A percentile compares a stretch with the other conserved stretches of the same genome.
Conservation (phyloP, 1,140 invertebrate species). For the Asobara japonica region DNA sequence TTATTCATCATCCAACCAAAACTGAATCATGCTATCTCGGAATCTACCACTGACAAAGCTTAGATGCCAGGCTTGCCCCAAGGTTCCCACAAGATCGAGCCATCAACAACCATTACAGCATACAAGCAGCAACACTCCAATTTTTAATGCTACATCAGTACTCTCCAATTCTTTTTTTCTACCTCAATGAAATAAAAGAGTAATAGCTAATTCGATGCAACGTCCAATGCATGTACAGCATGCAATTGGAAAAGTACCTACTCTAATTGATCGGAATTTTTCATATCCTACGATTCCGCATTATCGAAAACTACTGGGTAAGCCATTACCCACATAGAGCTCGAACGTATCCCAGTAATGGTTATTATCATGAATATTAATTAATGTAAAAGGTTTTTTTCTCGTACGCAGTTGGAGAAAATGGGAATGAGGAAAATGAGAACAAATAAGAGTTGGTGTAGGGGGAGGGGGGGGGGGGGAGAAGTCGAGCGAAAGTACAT, state of each 20-base stretch:
- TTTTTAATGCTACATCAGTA: too few species aligned
- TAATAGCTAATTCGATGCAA: neutral
- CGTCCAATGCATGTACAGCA: neutral
- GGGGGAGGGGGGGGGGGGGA: neutral
- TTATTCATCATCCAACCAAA: too few species aligned
- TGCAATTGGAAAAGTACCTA: slow-evolving; percentile 18
- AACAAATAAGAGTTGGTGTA: neutral
- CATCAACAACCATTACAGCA: too few species aligned
- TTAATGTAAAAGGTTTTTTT: slow-evolving; percentile 39
- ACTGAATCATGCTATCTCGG: too few species aligned
- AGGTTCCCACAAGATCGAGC: too few species aligned
- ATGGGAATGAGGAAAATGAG: neutral
- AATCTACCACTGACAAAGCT: too few species aligned
- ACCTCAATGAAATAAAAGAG: neutral
- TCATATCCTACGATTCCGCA: slow-evolving; percentile 43
- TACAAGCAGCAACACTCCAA: too few species aligned
- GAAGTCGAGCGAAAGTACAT: neutral
- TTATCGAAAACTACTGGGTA: slow-evolving; percentile 37
- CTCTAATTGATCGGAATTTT: slow-evolving; percentile 52
- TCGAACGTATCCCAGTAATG: slow-evolving; percentile 36
- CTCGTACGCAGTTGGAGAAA: neutral
- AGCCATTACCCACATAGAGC: slow-evolving; percentile 32
- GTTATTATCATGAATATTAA: slow-evolving; percentile 46
- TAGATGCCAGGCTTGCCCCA: too few species aligned
- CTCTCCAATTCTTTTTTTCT: neutral